Percentiles rank a stretch among this genome's conserved stretches.
Evolutionary conservation across 1,140 invertebrate genomes (phyloP).

Genomic region (Homarus americanus): DNA sequence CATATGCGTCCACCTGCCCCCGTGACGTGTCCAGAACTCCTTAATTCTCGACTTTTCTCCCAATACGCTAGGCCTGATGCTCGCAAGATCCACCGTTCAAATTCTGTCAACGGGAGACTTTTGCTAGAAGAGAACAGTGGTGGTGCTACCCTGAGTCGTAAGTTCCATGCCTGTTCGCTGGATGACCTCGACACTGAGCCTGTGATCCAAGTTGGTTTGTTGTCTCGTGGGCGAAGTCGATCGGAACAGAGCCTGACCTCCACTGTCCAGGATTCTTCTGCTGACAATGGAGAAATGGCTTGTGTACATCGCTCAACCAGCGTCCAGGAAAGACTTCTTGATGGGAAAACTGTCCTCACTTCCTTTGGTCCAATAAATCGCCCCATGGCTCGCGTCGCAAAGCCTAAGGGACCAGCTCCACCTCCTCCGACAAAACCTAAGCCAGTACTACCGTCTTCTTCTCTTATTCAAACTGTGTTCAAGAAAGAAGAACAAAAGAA

Average conservation of each 20-base stretch:
- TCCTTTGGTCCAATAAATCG: constrained; percentile 58
- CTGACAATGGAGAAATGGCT: background rate
- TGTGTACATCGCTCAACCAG: constrained; percentile 30
- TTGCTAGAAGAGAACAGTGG: constrained; percentile 27
- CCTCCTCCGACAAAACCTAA: constrained; percentile 58
- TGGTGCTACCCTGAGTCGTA: constrained; percentile 63
- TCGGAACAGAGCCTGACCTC: constrained; percentile 64
- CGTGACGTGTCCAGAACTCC: constrained; percentile 43
- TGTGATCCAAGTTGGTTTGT: constrained; percentile 70
- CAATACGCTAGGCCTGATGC: constrained; percentile 25
- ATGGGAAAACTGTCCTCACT: constrained; percentile 55
- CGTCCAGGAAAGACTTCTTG: constrained; percentile 36
- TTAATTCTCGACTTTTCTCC: constrained; percentile 15
- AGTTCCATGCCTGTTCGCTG: constrained; percentile 71
- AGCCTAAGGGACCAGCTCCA: constrained; percentile 63
- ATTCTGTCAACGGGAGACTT: constrained; percentile 55
- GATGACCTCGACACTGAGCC: constrained; percentile 61
- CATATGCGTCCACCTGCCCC: constrained; percentile 28
- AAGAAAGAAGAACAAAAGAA: background rate
- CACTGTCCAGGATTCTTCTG: background rate
- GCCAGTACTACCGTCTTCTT: background rate
- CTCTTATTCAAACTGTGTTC: background rate
- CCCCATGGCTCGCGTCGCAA: constrained; percentile 24
- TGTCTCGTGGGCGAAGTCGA: constrained; percentile 41
- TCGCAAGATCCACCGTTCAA: constrained; percentile 51